Evolutionary conservation across 35 echinoderm and acorn worm species (phyloP), one percentile per base, ranked within the genome.

Genomic region (Amphiura filiformis): DNA sequence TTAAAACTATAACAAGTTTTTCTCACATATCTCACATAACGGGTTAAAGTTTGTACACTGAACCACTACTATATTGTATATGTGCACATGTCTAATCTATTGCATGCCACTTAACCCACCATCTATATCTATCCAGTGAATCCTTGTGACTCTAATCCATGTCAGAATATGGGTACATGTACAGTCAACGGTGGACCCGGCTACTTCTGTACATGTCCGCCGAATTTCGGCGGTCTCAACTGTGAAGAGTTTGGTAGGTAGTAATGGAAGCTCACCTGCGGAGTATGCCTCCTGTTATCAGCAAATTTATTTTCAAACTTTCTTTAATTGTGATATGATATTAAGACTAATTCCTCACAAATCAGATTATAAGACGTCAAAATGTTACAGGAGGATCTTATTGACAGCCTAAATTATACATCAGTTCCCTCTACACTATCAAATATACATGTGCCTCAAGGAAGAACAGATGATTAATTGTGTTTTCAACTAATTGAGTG

Each of bases 111-210:
- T n/a, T n/a, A n/a, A n/a, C n/a, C n/a, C n/a, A n/a, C n/a, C n/a
- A n/a, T n/a, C n/a, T n/a, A n/a, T n/a, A n/a, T n/a, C n/a, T n/a
- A n/a, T n/a, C n/a, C 22, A 1, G 81, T 84, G 44, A 91, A 95
- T 81, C 52, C 84, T n/a, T 95, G 93, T 76, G 86, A 76, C 32
- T 87, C 90, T 30, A 91, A 89, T 38, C 93, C 93, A 11, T 95
- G 93, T 76, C 86, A 82, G 81, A 95, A 95, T 92, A 89, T 89
- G 33, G 93, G 78, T 0, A 92, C 80, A 13, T 95, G 93, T 64
- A 31, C 77, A 26, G 86, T 88, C 38, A 81, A 83, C 57, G 61
- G 61, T 2, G 28, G 28, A 26, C 28, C 61, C 26, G 41, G 41
- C 4, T 70, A 70, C 61, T 26, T 30, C 9, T 70, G 61, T 23